Conservation (phyloP, 30 jellyfish, hydroid and myxozoan species). For the Aurelia sp. region DNA sequence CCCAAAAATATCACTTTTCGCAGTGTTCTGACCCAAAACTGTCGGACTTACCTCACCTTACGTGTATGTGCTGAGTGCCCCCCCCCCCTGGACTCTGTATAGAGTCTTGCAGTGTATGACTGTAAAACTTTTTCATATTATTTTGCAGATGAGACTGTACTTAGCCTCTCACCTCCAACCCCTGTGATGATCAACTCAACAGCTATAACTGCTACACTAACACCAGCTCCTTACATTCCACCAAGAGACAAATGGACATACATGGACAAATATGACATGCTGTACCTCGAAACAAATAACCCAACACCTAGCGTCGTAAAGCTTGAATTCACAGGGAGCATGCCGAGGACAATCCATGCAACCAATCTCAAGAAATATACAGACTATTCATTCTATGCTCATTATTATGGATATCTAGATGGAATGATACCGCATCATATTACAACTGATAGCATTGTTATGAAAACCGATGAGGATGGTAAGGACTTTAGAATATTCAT, state of each 20-base stretch:
- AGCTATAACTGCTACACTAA: neutral
- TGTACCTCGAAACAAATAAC: slow-evolving; percentile 8
- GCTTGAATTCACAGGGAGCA: neutral
- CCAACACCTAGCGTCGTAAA: neutral
- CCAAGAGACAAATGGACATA: slow-evolving; percentile 31
- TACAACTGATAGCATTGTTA: neutral
- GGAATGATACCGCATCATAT: slow-evolving; percentile 19
- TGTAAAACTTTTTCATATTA: too few relatives aligned
- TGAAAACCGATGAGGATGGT: too few relatives aligned
- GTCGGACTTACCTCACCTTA: too few relatives aligned
- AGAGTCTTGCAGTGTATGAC: too few relatives aligned
- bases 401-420: slow-evolving; percentile 10
- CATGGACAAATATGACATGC: slow-evolving; percentile 9
- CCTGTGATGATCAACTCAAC: slow-evolving; percentile 17
- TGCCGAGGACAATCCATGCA: slow-evolving; percentile 25
- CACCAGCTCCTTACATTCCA: slow-evolving; percentile 19
- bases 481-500: too few relatives aligned
- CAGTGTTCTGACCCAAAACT: too few relatives aligned
- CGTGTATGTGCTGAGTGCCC: too few relatives aligned
- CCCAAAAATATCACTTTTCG: too few relatives aligned
- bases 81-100: too few relatives aligned
- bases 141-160: slow-evolving; percentile 24
- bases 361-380: slow-evolving; percentile 37
- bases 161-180: slow-evolving; percentile 5
- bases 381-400: slow-evolving; percentile 30